Evolutionary conservation across 2,113 vertebrate genomes (phyloP), one percentile per base, ranked within the genome.

Genomic region (Anhinga rufa): DNA sequence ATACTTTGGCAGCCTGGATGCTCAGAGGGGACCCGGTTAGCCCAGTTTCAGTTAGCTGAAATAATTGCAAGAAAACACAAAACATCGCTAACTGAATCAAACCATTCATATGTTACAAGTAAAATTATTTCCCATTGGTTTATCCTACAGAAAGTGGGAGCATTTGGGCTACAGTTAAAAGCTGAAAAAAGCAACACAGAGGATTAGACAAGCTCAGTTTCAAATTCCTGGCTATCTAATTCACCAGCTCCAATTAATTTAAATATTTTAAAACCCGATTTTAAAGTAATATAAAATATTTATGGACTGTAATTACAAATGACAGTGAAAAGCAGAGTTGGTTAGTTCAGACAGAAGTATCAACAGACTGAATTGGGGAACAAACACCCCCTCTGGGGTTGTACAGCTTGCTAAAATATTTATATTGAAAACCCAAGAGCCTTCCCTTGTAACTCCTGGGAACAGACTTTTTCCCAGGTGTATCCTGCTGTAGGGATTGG

Each of bases 271-370:
- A 80, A 95, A 85, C 38, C 32, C 44, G 83, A 77, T 90, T 95
- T 93, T 94, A 90, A 96, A 96, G 79, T 88, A 72, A 94, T 82
- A 85, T 93, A 88, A 97, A 96, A 92, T 65, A 93, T 97, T 97
- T 90, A 94, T 88, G 62, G 46, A 55, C 86, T 72, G 24, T 64
- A 81, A 95, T 95, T 93, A 76, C 65, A 38, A 89, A 96, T 71
- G 76, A 88, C 38, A 95, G 74, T 44, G 65, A 86, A 95, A 88
- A 75, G 83, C 96, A 96, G 93, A 84, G 11, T 71, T 68, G 85
- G 70, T 75, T 94, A 55, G 34, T 88, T 97, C 76, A 95, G 92
- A 93, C 85, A 61, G 85, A 91, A 96, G 93, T 83, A 84, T 66
- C 92, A 97, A 76, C 78, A 83, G 94, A 88, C 78, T 42, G 82